A percentile compares a stretch with the other conserved stretches of the same genome.
Conservation (phyloP, 2,113 vertebrate species). For the Embiotoca jacksoni region DNA sequence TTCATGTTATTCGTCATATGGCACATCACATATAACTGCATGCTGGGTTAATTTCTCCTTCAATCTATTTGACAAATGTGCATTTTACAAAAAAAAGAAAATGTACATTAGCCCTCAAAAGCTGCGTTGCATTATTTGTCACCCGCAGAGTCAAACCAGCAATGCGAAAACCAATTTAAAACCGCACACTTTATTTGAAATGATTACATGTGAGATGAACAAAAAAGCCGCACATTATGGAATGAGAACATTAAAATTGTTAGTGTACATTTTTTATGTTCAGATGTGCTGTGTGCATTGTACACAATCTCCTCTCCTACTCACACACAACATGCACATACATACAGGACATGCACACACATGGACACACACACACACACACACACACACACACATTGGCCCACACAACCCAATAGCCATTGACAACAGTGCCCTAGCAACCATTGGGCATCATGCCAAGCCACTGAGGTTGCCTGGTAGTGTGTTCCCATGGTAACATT, state of each 20-base stretch:
- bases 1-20: conserved; percentile 43
- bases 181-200: conserved; percentile 31
- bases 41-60: conserved; percentile 29
- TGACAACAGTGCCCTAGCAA: conserved; percentile 86
- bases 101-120: conserved; percentile 18
- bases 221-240: conserved; percentile 25
- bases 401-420: conserved; percentile 79
- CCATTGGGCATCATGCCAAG: conserved; percentile 85
- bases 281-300: background rate
- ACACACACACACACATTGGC: conserved; percentile 57
- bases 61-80: background rate
- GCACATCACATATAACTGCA: conserved; percentile 41
- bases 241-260: conserved; percentile 44
- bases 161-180: conserved; percentile 36
- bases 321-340: background rate
- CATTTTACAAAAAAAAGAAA: conserved; percentile 1
- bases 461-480: conserved; percentile 82
- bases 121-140: conserved; percentile 29
- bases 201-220: conserved; percentile 34
- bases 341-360: conserved; percentile 1
- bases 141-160: conserved; percentile 31
- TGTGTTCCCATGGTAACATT: conserved; percentile 85
- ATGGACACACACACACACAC: conserved; percentile 36
- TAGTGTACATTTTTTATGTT: conserved; percentile 14
- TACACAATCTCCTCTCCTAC: conserved; percentile 13